These are phyloP conservation scores for Pseudomyrmex cubaensis DNA, from an alignment of 1,140 invertebrate species.

Conservation along the genomic window DNA sequence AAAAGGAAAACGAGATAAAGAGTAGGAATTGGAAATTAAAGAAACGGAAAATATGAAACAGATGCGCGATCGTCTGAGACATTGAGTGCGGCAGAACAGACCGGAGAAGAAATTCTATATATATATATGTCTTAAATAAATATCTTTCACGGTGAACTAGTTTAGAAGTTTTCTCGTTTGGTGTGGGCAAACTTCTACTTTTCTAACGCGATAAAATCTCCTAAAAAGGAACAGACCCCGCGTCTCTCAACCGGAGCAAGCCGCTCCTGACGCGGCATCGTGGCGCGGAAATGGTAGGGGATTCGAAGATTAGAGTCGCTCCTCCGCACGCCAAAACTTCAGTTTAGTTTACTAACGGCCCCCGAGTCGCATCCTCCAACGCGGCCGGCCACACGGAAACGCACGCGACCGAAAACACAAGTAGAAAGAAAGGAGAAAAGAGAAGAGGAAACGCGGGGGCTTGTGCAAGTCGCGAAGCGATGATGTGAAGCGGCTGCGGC, in stretches of 20 bases:
- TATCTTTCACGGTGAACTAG: too few species aligned
- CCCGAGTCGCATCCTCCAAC: constrained; percentile 42
- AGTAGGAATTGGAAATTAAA: too few species aligned
- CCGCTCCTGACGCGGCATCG: constrained; percentile 65
- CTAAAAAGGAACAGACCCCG: background rate
- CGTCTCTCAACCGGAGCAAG: constrained; percentile 6
- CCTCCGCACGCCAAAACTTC: constrained; percentile 71
- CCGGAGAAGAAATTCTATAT: too few species aligned
- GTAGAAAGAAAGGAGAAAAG: background rate
- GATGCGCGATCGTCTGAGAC: too few species aligned
- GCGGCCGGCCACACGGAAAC: background rate
- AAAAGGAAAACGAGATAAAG: too few species aligned
- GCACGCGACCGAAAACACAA: background rate
- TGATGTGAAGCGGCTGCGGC: constrained; percentile 38
- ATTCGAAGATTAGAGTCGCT: constrained; percentile 78
- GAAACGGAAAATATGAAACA: too few species aligned
- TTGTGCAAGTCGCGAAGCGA: background rate
- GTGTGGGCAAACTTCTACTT: too few species aligned
- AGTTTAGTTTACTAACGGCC: constrained; percentile 66
- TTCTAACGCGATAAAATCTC: too few species aligned
- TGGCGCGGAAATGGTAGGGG: constrained; percentile 77
- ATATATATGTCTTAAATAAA: too few species aligned
- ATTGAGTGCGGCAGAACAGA: too few species aligned
- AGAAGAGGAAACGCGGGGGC: background rate
- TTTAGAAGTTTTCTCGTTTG: too few species aligned